These are phyloP conservation scores for Chaenogobius annularis DNA, from an alignment of 2,113 vertebrate genomes.

Conservation along the genomic window DNA sequence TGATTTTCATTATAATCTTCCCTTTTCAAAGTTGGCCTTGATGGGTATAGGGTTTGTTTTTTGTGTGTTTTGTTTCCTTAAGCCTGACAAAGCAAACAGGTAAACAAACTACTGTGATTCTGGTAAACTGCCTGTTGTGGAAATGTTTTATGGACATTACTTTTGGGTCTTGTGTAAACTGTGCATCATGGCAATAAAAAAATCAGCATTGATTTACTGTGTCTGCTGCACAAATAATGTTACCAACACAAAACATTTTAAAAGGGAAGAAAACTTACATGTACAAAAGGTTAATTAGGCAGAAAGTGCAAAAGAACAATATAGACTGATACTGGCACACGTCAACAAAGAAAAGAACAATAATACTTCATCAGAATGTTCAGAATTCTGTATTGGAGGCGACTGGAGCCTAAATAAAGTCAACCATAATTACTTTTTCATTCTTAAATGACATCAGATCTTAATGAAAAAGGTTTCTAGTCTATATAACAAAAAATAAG, in stretches of 20 bases:
- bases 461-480: too few species aligned
- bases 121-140: background rate
- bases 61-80: background rate
- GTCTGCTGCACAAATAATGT: background rate
- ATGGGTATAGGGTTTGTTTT: background rate
- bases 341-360: too few species aligned
- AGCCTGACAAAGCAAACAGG: too few species aligned
- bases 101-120: background rate
- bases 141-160: background rate
- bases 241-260: background rate
- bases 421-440: too few species aligned
- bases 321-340: too few species aligned
- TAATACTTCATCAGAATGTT: too few species aligned
- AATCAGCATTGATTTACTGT: background rate
- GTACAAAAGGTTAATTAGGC: too few species aligned
- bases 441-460: too few species aligned
- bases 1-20: background rate
- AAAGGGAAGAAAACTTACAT: background rate
- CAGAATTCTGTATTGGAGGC: too few species aligned
- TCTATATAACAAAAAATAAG: too few species aligned
- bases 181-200: background rate
- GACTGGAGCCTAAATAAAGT: too few species aligned
- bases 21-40: constrained; percentile 5
- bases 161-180: background rate
- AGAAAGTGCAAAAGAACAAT: too few species aligned